phyloP scores from a whole-genome alignment of 2,888 invertebrate genomes.

The Sussaba pulchella region DNA sequence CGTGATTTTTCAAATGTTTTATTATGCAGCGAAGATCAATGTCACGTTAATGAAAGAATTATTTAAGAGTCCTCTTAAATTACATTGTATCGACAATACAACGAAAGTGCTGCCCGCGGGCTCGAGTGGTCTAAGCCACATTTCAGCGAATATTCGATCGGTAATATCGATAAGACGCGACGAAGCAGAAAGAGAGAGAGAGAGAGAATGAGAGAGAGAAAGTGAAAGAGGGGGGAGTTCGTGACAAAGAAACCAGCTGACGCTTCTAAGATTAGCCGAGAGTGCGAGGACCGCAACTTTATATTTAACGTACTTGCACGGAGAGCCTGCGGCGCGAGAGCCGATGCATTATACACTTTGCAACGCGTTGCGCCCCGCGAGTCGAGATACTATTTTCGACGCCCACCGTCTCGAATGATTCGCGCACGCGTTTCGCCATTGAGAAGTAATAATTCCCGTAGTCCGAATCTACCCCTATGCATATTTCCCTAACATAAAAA shows the following conservation, averaged over 20 bases:
- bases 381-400: constrained; percentile 73
- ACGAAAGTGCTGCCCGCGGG: constrained; percentile 13
- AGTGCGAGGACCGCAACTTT: constrained; percentile 69
- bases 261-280: constrained; percentile 74
- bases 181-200: constrained; percentile 24
- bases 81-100: too few relatives aligned
- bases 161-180: constrained; percentile 62
- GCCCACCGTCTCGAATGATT: constrained; percentile 69
- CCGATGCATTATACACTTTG: constrained; percentile 63
- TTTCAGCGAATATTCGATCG: constrained; percentile 54
- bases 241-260: constrained; percentile 60
- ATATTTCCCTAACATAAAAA: too few relatives aligned
- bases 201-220: too few relatives aligned
- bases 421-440: constrained; percentile 74
- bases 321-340: constrained; percentile 73
- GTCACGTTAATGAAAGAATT: constrained; percentile 19
- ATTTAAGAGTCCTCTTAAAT: too few relatives aligned
- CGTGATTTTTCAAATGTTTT: neutral
- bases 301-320: constrained; percentile 73
- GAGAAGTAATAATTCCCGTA: constrained; percentile 50
- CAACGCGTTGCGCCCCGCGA: constrained; percentile 59
- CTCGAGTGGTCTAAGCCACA: constrained; percentile 14
- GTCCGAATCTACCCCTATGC: neutral
- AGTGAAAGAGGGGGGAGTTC: constrained; percentile 29
- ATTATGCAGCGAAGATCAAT: constrained; percentile 19